Evolutionary conservation across 2,888 invertebrate species (phyloP).

Genomic region (Acrocyrtus sp.): DNA sequence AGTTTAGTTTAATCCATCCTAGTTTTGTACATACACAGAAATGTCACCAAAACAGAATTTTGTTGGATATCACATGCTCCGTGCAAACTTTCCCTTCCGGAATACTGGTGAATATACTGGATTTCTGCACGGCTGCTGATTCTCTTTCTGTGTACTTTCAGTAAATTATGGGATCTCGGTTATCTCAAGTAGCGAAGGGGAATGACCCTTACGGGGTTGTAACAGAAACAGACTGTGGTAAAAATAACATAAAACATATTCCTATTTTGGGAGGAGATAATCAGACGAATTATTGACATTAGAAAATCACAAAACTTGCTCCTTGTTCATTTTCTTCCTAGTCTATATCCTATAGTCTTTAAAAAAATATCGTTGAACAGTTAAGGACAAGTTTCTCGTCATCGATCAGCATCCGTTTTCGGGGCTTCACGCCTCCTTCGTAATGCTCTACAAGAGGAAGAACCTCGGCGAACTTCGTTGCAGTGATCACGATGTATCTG

Average conservation of each 20-base stretch:
- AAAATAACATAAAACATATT: background rate
- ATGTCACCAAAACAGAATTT: slow-evolving; percentile 8
- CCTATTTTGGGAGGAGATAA: background rate
- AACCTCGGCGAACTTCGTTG: slow-evolving; percentile 57
- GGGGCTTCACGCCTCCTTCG: slow-evolving; percentile 38
- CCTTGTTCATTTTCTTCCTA: background rate
- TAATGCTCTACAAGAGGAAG: slow-evolving; percentile 41
- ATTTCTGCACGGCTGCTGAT: background rate
- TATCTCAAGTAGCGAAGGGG: background rate
- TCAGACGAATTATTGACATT: background rate
- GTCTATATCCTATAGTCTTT: too few relatives aligned
- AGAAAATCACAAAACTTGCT: slow-evolving; percentile 9
- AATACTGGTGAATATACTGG: slow-evolving; percentile 21
- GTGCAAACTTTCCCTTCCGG: background rate
- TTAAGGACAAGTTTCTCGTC: slow-evolving; percentile 28
- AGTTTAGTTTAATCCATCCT: background rate
- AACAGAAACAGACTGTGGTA: slow-evolving; percentile 11
- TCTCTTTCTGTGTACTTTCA: background rate
- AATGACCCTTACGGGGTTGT: background rate
- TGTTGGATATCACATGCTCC: slow-evolving; percentile 16
- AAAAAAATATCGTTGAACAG: slow-evolving; percentile 3
- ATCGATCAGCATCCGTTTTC: slow-evolving; percentile 50
- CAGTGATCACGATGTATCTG: slow-evolving; percentile 60
- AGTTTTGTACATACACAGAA: slow-evolving; percentile 10
- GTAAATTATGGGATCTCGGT: slow-evolving; percentile 1